Evolutionary conservation across 2,113 vertebrate genomes (phyloP), one percentile per base, ranked within the genome.

Genomic region (Protomyctophum bolini): DNA sequence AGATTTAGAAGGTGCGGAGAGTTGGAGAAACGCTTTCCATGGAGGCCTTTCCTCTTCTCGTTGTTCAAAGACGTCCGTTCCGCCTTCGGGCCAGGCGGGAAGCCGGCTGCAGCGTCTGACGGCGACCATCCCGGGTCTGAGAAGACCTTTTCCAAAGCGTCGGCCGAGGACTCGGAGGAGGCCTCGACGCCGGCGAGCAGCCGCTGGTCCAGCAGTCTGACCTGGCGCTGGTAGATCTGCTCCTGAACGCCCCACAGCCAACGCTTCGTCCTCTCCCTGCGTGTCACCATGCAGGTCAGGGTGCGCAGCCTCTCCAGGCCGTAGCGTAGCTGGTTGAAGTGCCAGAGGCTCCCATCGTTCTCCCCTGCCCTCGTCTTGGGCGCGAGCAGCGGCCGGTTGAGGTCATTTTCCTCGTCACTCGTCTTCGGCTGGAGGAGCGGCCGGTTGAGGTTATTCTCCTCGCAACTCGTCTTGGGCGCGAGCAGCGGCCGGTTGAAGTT

Each of bases 271-370:
- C 98, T 98, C 91, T 99, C 97, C 86, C 97, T 91, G 73, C 97
- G 94, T 0, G 95, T 98, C 92, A 99, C 97, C 97, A 99, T 99
- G 91, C 98, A 98, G 64, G 96, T 99, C 86, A 99, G 93, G 86
- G 98, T 99, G 10, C 97, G 95, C 52, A 98, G 97, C 97, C 98
- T 88, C 92, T 98, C 98, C 84, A 99, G 94, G 91, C 98, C 98
- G 88, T 99, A 97, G 1, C 98, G 93, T 66, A 99, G 94, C 83
- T 99, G 97, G 0, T 97, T 99, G 91, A 99, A 99, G 81, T 98
- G 97, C 91, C 96, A 95, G 78, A 99, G 88, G 64, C 97, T 21
- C 21, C 2, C 21, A 21, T 21, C 21, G 21, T 21, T 21, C 21
- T 21, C 21, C 21, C 21, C 21, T 21, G 21, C 21, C 21, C 21